Evolutionary conservation across 2,888 invertebrate genomes (phyloP), one percentile per base, ranked within the genome.

Genomic region (Cynaeus angustus): DNA sequence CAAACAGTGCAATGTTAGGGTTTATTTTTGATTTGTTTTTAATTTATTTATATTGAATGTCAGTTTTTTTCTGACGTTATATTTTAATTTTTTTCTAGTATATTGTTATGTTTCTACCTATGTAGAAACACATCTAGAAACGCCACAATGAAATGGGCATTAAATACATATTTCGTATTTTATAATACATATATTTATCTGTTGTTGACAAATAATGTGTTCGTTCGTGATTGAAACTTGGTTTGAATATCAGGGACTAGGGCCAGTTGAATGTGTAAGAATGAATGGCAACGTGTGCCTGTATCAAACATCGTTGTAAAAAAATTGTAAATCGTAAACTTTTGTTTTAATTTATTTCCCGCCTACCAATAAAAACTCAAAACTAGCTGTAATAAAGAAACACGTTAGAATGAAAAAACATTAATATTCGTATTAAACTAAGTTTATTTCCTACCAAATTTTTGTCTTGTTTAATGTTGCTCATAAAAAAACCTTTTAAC

Each of bases 221-320:
- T 41, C 28, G 16, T 33, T 59, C 45, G 43, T 59, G 73, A 74
- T 74, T 70, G 71, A 74, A 74, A 71, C 78, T 74, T 79, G 78
- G 79, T 78, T 61, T 59, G 79, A 76, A 76, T 79, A 74, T 78
- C 56, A 72, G 83, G 84, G 83, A 84, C 83, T 72, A 74, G 80
- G 83, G 83, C 83, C 84, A 84, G 83, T 84, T 81, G 77, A 76
- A 74, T 75, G 76, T 71, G 74, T 62, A 69, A 64, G 72, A 66
- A 68, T 70, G 68, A 48, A 61, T 61, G 48, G 3, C 21, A 48
- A 28, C 53, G 68, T 46, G 58, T 70, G 71, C 48, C 68, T 72
- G 72, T 65, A 9, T 66, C 33, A 33, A 33, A 33, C 21, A 21
- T 21, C 21, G 21, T 21, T 21, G 21, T 21, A 21, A 21, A 21